These are phyloP conservation scores for Drosophila ohnishii DNA, from an alignment of 1,140 invertebrate species.

Conservation along the genomic window DNA sequence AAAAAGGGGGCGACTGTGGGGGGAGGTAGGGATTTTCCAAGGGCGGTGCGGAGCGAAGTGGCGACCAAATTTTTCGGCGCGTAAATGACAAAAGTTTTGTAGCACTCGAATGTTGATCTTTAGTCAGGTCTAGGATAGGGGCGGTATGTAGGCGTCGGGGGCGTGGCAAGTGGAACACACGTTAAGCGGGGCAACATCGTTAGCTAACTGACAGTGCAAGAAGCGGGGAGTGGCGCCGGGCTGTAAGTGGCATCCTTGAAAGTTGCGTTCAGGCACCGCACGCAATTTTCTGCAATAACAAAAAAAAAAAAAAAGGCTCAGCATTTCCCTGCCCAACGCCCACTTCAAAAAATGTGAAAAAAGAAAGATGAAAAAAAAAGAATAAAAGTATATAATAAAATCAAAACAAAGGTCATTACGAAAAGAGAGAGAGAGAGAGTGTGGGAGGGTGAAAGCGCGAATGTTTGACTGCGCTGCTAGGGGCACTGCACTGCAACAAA, in stretches of 20 bases:
- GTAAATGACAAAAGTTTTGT: conserved; percentile 79
- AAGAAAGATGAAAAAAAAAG: background rate
- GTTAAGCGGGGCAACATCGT: conserved; percentile 69
- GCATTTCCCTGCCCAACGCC: conserved; percentile 24
- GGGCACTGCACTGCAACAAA: conserved; percentile 12
- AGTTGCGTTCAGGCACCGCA: conserved; percentile 67
- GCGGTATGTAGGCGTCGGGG: background rate
- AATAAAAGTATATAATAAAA: conserved; percentile 40
- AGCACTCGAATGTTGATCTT: conserved; percentile 74
- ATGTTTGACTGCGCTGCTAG: conserved; percentile 11
- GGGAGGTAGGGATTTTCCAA: background rate
- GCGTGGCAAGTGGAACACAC: conserved; percentile 43
- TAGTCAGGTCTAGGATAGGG: conserved; percentile 56
- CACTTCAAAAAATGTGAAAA: conserved; percentile 15
- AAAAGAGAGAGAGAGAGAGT: background rate
- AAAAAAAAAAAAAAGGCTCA: conserved; percentile 7
- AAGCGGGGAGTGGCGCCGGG: background rate
- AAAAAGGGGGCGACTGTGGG: background rate
- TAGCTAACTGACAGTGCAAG: conserved; percentile 56
- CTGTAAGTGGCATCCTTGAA: conserved; percentile 78
- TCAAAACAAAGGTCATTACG: conserved; percentile 50
- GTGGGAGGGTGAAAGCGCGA: background rate
- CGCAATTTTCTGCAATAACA: conserved; percentile 72
- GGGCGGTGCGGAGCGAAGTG: conserved; percentile 18
- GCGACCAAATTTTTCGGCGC: conserved; percentile 60